Evolutionary conservation across 2,113 vertebrate species (phyloP), one percentile per base, ranked within the genome.

Genomic region (Lepisosteus oculatus): DNA sequence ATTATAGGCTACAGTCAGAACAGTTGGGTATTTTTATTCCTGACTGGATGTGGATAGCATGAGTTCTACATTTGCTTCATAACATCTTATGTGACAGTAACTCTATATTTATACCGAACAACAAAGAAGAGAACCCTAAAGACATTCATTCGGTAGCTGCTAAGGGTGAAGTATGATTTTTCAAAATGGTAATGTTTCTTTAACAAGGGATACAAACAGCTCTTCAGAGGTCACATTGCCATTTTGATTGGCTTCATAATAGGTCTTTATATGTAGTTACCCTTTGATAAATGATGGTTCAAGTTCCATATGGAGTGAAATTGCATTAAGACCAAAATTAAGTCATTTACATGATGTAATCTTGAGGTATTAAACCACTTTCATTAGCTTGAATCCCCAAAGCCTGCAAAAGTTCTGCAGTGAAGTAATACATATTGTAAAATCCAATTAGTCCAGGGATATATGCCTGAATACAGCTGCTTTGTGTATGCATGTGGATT

Each of bases 371-470:
- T 80, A 73, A 71, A 41, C 41, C 54, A 45, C 59, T 76, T 84
- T 85, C 83, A 84, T 83, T 83, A 75, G 72, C 54, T 55, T 71
- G 74, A 76, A 77, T 80, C 71, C 76, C 79, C 74, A 74, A 76
- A 83, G 73, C 76, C 72, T 79, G 72, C 67, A 74, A 43, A 17
- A 73, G 70, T 68, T 81, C 74, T 82, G 80, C 81, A 75, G 73
- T 74, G 76, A 77, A 81, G 68, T 68, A 67, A 83, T 70, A 62
- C 3, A 78, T 82, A 81, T 78, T 75, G 69, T 73, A 84, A 84
- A 84, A 86, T 83, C 74, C 77, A 84, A 84, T 85, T 88, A 88
- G 78, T 68, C 66, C 70, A 74, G 2, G 4, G 70, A 76, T 43
- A 77, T 69, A 70, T 78, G 79, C 68, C 70, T 78, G 71, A 80